Evolutionary conservation across 2,888 invertebrate species (phyloP), one percentile per base, ranked within the genome.

Genomic region (Carpatolechia fugitivella): DNA sequence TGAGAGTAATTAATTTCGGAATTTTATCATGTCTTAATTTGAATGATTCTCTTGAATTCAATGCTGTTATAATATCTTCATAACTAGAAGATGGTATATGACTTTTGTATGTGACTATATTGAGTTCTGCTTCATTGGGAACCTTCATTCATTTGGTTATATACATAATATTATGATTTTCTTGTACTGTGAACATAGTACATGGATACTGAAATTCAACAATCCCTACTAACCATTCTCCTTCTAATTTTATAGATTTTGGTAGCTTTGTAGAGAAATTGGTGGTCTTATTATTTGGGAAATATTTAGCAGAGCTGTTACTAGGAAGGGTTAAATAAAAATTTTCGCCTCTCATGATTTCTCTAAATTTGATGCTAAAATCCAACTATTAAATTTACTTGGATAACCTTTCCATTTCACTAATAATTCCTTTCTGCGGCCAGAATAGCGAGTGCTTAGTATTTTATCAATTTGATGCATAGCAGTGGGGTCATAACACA

Each of bases 341-440:
- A 54, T 57, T 63, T 48, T 64, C 58, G 38, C 60, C 54, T 6
- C 30, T 65, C 60, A 64, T 64, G 56, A 52, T 56, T 60, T 4
- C 55, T 64, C 56, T 51, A 65, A 52, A 20, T 11, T 38, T 4
- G 61, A 59, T n/a, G 47, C 52, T 5, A 41, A 41, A 30, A 66
- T 53, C 65, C 63, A 68, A 62, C 56, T 61, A 31, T 65, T 65
- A 59, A 66, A 68, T 58, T 67, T 68, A 56, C 60, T 41, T 6
- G 64, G 66, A 65, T 65, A 66, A 60, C 62, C 65, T 65, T 41
- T 41, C 69, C 69, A 67, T 62, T 69, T 69, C 14, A 69, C 62
- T 14, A 66, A 55, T 49, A 64, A 49, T 58, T 66, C 47, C 48
- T 65, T 66, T 66, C 65, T 69, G 63, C 2, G 35, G 30, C 64